A percentile compares a stretch with the other conserved stretches of the same genome.
phyloP scores from a whole-genome alignment of 2,888 invertebrate species.

The Tethea ocularis region DNA sequence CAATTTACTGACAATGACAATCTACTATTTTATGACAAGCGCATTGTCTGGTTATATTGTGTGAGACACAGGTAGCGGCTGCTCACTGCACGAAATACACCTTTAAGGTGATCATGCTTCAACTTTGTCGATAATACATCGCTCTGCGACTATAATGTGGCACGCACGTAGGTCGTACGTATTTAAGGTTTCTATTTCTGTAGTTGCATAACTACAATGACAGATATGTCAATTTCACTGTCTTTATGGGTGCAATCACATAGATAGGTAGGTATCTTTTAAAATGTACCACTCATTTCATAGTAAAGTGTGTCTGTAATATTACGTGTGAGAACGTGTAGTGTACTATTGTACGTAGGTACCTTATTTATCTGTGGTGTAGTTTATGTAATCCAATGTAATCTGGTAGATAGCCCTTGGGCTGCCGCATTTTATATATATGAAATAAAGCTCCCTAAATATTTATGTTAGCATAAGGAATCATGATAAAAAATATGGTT shows the following conservation, averaged over 20 bases:
- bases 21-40: too few relatives aligned
- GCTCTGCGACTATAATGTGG: constrained; percentile 6
- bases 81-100: too few relatives aligned
- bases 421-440: neutral
- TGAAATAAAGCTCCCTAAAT: neutral
- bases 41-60: too few relatives aligned
- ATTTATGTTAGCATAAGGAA: neutral
- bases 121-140: too few relatives aligned
- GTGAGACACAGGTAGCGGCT: too few relatives aligned
- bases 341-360: too few relatives aligned
- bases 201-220: constrained; percentile 44
- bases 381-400: too few relatives aligned
- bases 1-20: too few relatives aligned
- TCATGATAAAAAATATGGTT: neutral
- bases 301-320: neutral
- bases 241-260: constrained; percentile 10
- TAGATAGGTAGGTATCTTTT: neutral
- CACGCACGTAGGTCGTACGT: constrained; percentile 37
- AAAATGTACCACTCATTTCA: neutral
- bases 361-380: neutral
- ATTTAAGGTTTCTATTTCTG: constrained; percentile 56
- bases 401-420: too few relatives aligned
- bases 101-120: too few relatives aligned
- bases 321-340: neutral
- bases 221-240: constrained; percentile 48